Evolutionary conservation across 2,888 invertebrate genomes (phyloP), one percentile per base, ranked within the genome.

Genomic region (Camptogramma bilineatum): DNA sequence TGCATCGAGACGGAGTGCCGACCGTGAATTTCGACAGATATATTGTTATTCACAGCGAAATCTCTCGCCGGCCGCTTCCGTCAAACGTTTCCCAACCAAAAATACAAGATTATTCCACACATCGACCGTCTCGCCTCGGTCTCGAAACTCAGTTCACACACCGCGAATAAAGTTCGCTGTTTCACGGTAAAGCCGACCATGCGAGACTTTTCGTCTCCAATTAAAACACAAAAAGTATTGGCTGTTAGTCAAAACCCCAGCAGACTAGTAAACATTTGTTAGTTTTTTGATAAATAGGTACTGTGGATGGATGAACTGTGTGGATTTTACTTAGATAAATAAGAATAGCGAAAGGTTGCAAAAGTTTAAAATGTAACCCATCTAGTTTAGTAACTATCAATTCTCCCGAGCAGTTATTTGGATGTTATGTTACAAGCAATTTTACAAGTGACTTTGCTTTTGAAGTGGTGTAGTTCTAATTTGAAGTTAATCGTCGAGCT

Each of bases 41-140:
- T 84, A 82, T 87, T 87, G 81, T 84, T 85, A 88, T 86, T 85
- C 86, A 82, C 81, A 77, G 77, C 82, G 81, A 88, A 86, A 87
- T 87, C 83, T 86, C 83, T 84, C 85, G 81, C 81, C 78, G 70
- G 68, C 76, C 79, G 84, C 83, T 85, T 84, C 86, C 85, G 84
- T 80, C 85, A 82, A 84, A 84, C 80, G 83, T 80, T 84, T 87
- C 85, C 83, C 75, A 86, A 86, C 86, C 87, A 85, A 88, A 88
- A 86, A 86, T 86, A 87, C 80, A 70, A 81, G 51, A 82, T 78
- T 82, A 86, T 85, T 84, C 83, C 76, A 74, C 81, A 84, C 84
- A 79, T 8, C 80, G 84, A 79, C 80, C 80, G 85, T 82, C 81
- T 79, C 81, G 80, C 21, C 39, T 58, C 62, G 50, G 62, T 66